Evolutionary conservation across 2,797 vertebrate species (phyloP).

Genomic region (Xenentodon cancila): DNA sequence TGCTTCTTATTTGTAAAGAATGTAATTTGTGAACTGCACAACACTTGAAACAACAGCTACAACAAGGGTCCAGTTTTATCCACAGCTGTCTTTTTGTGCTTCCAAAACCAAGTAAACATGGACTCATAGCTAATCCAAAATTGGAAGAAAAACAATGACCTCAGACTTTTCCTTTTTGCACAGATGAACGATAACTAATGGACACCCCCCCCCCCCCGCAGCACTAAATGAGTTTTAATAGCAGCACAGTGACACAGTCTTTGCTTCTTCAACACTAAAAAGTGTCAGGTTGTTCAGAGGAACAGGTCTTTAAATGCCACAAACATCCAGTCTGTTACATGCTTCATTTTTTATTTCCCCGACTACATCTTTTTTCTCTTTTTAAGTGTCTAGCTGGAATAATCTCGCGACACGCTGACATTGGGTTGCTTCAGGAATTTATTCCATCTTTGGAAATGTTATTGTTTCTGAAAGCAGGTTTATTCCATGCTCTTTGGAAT

Average conservation of each 20-base stretch:
- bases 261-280: conserved; percentile 16
- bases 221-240: conserved; percentile 19
- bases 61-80: too few species aligned
- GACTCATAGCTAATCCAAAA: too few species aligned
- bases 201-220: too few species aligned
- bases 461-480: conserved; percentile 27
- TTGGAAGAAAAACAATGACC: too few species aligned
- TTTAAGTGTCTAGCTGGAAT: not conserved
- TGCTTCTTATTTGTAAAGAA: not conserved
- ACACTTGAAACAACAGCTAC: not conserved
- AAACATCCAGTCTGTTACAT: not conserved
- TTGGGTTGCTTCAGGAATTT: conserved; percentile 40
- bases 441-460: conserved; percentile 52
- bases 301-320: not conserved
- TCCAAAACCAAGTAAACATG: not conserved
- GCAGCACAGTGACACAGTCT: conserved; percentile 6
- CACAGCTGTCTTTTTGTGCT: too few species aligned
- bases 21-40: not conserved
- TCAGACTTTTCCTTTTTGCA: too few species aligned
- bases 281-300: not conserved
- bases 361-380: conserved; percentile 15
- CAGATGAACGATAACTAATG: too few species aligned
- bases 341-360: conserved; percentile 3
- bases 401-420: conserved; percentile 31
- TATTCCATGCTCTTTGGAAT: conserved; percentile 1